Conservation (phyloP, 1,140 invertebrate species). For the Scaptomyza montana region DNA sequence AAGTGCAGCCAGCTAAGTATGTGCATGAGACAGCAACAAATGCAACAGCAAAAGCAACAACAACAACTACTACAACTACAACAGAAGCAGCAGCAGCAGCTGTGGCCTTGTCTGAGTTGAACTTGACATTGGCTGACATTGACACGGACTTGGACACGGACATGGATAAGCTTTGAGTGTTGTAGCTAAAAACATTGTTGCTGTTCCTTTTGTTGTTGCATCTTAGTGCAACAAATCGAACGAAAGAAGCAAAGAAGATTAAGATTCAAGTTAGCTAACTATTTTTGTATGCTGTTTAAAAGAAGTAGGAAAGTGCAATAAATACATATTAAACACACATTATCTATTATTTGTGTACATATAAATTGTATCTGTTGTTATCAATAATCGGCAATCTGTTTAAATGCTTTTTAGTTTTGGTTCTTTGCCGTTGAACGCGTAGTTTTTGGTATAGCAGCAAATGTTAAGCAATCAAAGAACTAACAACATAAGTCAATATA, state of each 20-base stretch:
- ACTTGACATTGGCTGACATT: constrained; percentile 78
- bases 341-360: constrained; percentile 44
- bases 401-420: constrained; percentile 43
- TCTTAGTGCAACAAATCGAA: constrained; percentile 16
- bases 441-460: constrained; percentile 37
- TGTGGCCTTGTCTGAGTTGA: constrained; percentile 57
- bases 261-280: constrained; percentile 40
- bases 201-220: constrained; percentile 38
- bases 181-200: too few relatives aligned
- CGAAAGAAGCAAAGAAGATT: constrained; percentile 20
- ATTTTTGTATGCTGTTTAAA: constrained; percentile 59
- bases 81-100: neutral
- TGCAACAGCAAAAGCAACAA: neutral
- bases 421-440: constrained; percentile 57
- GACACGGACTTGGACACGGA: constrained; percentile 41
- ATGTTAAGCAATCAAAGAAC: constrained; percentile 77
- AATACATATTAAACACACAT: constrained; percentile 31
- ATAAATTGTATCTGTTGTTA: constrained; percentile 17
- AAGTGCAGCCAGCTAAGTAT: constrained; percentile 56
- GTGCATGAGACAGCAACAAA: constrained; percentile 12
- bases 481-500: constrained; percentile 72
- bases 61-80: neutral
- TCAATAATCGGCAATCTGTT: constrained; percentile 8
- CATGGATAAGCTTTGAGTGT: constrained; percentile 59
- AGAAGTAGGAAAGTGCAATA: constrained; percentile 37